Base-by-base conservation (phyloP, 2,113 vertebrate genomes). In the Sitta europaea region DNA sequence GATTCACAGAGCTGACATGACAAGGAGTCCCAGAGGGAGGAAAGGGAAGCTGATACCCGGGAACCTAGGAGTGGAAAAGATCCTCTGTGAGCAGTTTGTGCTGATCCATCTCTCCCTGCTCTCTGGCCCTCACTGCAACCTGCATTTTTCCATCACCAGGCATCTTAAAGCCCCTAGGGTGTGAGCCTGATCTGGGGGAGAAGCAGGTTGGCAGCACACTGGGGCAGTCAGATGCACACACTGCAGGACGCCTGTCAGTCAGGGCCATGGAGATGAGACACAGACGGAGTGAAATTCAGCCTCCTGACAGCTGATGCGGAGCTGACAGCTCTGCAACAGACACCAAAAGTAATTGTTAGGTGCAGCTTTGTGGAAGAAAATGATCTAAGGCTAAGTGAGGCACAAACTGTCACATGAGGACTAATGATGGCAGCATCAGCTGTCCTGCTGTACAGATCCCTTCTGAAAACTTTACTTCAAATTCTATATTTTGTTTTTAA, bases 291-390 rank as follows among this genome's bases (percentile, higher is more conserved):
- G 73, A 91, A 95, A 94, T 89, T 96, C 75, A 97, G 55, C 68
- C 84, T 92, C 67, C 80, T 95, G 94, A 95, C 88, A 96, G 91
- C 73, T 93, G 91, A 96, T 84, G 68, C 0, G 0, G 70, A 71
- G 81, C 92, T 97, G 96, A 95, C 95, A 96, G 88, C 77, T 91
- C 81, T 40, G 76, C 75, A 59, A 72, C 59, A 90, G 82, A 86
- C 86, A 96, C 90, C 55, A 74, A 83, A 92, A 94, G 86, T 89
- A 95, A 92, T 96, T 95, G 95, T 63, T 84, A 89, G 80, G 73
- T 96, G 92, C 82, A 94, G 74, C 81, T 95, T 82, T 89, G 80
- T 74, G 84, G 86, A 90, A 93, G 82, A 89, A 93, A 87, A 76
- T 17, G 42, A 91, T 94, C 71, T 55, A 38, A 89, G 77, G 50